A percentile compares a stretch with the other conserved stretches of the same genome.
Conservation (phyloP, 2,888 invertebrate species). For the Andrena fulva region DNA sequence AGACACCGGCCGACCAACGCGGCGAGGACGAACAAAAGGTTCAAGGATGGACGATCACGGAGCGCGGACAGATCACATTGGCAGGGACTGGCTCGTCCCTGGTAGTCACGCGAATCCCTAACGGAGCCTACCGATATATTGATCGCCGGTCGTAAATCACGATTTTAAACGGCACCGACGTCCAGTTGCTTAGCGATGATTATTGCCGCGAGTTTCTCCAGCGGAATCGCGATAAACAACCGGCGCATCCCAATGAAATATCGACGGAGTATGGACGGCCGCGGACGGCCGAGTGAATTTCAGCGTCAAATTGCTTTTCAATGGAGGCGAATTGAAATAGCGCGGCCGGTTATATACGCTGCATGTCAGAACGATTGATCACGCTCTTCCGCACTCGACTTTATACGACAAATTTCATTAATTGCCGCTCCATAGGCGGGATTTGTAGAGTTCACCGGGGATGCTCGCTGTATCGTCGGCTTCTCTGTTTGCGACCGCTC, state of each 20-base stretch:
- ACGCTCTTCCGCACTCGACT: constrained; percentile 4
- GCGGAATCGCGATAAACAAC: constrained; percentile 28
- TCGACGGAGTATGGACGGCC: neutral
- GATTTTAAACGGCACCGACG: constrained; percentile 13
- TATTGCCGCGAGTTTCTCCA: constrained; percentile 36
- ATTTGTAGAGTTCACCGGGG: neutral
- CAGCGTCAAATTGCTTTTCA: constrained; percentile 15
- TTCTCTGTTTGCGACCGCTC: neutral
- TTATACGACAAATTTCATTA: neutral
- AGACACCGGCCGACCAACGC: constrained; percentile 12
- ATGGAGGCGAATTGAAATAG: neutral
- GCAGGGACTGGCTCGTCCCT: constrained; percentile 9
- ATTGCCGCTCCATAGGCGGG: neutral
- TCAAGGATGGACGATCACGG: constrained; percentile 48
- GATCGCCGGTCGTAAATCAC: constrained; percentile 34
- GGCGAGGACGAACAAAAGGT: constrained; percentile 29
- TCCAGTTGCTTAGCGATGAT: constrained; percentile 3
- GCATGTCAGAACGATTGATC: constrained; percentile 10
- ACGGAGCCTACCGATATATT: constrained; percentile 16
- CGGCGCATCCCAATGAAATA: neutral
- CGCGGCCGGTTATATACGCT: neutral
- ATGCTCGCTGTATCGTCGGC: neutral
- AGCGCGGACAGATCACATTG: constrained; percentile 30
- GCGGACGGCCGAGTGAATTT: constrained; percentile 23
- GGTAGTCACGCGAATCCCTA: constrained; percentile 22